Evolutionary conservation across 2,113 vertebrate genomes (phyloP).

Genomic region (Sinocyclocheilus anshuiensis): DNA sequence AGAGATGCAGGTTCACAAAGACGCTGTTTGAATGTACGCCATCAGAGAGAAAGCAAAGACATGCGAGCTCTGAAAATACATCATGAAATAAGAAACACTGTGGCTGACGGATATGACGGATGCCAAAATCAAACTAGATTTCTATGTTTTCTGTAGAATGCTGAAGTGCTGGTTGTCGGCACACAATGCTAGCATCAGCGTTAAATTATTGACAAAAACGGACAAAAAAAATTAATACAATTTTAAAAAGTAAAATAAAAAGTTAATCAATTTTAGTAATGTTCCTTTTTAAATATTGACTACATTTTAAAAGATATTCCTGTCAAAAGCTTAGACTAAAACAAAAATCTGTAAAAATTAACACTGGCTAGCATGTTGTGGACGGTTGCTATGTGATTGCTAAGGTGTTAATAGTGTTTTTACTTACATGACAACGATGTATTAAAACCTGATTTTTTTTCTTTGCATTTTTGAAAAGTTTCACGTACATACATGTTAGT

Average conservation of each 20-base stretch:
- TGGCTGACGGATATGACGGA: background rate
- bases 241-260: background rate
- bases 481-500: too few species aligned
- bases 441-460: too few species aligned
- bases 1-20: slow-evolving; percentile 61
- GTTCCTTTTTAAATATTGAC: too few species aligned
- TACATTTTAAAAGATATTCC: too few species aligned
- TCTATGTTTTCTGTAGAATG: background rate
- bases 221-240: background rate
- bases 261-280: too few species aligned
- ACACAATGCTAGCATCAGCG: background rate
- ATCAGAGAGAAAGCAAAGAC: slow-evolving; percentile 32
- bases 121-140: background rate
- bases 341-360: too few species aligned
- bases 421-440: too few species aligned
- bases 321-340: too few species aligned
- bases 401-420: too few species aligned
- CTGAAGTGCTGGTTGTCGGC: background rate
- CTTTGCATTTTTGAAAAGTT: background rate
- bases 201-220: background rate
- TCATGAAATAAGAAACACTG: background rate
- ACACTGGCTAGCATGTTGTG: too few species aligned
- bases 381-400: too few species aligned
- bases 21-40: slow-evolving; percentile 51
- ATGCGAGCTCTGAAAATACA: background rate